Evolutionary conservation across 2,113 vertebrate genomes (phyloP).

Genomic region (Pyrgilauda ruficollis): DNA sequence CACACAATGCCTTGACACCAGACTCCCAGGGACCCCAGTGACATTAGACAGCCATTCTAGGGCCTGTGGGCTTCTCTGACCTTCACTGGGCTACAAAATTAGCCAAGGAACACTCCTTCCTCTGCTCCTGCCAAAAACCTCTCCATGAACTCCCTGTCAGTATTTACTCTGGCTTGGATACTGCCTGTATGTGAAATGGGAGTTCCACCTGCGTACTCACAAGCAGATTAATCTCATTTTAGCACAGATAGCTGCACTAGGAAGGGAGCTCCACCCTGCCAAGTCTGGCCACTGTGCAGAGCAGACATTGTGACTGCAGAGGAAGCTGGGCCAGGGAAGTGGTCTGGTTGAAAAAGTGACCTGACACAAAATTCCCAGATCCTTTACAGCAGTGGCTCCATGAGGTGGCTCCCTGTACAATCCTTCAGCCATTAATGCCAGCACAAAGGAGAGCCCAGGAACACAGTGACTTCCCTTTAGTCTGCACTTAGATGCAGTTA

Average conservation of each 20-base stretch:
- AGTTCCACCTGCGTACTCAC: fast-evolving
- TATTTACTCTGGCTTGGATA: background rate
- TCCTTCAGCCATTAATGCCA: background rate
- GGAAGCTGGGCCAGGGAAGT: background rate
- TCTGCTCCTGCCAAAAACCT: background rate
- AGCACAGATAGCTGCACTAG: background rate
- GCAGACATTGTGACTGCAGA: background rate
- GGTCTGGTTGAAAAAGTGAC: background rate
- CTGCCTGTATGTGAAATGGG: background rate
- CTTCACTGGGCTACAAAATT: background rate
- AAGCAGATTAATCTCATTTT: background rate
- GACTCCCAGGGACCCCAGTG: background rate
- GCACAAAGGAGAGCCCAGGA: background rate
- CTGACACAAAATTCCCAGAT: background rate
- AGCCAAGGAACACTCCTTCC: background rate
- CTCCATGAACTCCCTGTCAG: background rate
- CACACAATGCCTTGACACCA: background rate
- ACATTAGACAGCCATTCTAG: background rate
- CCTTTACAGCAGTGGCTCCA: background rate
- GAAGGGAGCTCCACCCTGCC: background rate
- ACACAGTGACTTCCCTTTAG: background rate
- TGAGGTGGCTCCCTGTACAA: background rate
- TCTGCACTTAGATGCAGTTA: background rate
- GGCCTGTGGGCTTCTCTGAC: background rate
- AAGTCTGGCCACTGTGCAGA: background rate